Base-by-base conservation (phyloP, 2,797 vertebrate genomes). In the Enteromius fasciolatus region DNA sequence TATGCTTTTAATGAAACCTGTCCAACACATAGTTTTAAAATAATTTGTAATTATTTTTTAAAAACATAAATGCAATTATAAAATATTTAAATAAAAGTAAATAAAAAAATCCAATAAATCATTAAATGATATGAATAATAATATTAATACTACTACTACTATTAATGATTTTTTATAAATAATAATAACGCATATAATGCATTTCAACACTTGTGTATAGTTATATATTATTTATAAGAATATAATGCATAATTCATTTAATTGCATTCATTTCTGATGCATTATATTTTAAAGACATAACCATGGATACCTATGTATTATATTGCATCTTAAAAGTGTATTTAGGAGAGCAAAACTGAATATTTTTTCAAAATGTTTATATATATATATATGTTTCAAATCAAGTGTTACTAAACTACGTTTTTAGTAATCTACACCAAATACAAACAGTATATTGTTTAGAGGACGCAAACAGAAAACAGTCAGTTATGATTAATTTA, bases 161-260 rank as follows among this genome's bases (percentile, higher is more conserved):
- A 39, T 39, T 59, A 2, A 14, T 25, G 2, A 20, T 39, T 3
- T 4, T 67, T 11, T 2, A 39, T n/a, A 41, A 68, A 41, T 3
- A 41, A 68, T 23, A 67, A 4, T 39, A n/a, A 39, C 18, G 33
- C 10, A n/a, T 41, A 41, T 20, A 11, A n/a, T 67, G 39, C 3
- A 36, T 66, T 36, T 36, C 17, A 36, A 20, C 1, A 36, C 31
- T 36, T 20, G 31, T 31, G 82, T 54, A n/a, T 78, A 5, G 11
- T 73, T 36, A 18, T 67, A 67, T 44, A 14, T 75, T 39, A 39
- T 39, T 6, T 79, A 41, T 46, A 36, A 57, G 75, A 46, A 52
- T 36, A 64, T 1, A 50, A 39, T 78, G n/a, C 54, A 66, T 64
- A 18, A 64, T 33, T 31, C 0, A 33, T 64, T 31, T 64, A 64